These are phyloP conservation scores for Drosophila jambulina DNA, from an alignment of 1,140 invertebrate genomes.

Conservation along the genomic window DNA sequence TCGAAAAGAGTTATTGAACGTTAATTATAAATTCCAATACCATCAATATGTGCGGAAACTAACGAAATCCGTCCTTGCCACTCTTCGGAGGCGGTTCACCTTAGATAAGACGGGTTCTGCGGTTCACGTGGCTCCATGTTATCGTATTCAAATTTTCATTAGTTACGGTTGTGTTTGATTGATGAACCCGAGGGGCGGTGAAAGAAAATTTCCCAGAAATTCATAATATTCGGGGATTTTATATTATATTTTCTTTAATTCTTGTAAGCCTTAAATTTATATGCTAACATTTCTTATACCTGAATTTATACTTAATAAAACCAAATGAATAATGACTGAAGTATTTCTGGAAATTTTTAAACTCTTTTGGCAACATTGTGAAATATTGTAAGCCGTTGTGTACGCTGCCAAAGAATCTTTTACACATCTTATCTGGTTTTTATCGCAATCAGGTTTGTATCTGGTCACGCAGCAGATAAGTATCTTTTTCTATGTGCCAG, in stretches of 20 bases:
- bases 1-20: conserved; percentile 73
- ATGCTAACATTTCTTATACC: too few species aligned
- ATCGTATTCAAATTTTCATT: conserved; percentile 52
- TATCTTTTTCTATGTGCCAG: conserved; percentile 12
- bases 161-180: conserved; percentile 54
- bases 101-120: conserved; percentile 56
- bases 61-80: conserved; percentile 62
- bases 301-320: background rate
- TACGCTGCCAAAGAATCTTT: conserved; percentile 2
- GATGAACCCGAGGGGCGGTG: conserved; percentile 22
- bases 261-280: background rate
- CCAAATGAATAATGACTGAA: background rate
- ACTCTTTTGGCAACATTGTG: conserved; percentile 3
- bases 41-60: conserved; percentile 49
- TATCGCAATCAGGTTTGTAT: conserved; percentile 14
- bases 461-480: conserved; percentile 44
- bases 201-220: conserved; percentile 31
- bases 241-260: background rate
- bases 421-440: conserved; percentile 27
- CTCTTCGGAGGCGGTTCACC: conserved; percentile 53
- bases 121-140: conserved; percentile 54
- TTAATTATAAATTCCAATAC: conserved; percentile 78
- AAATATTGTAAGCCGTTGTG: conserved; percentile 28
- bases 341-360: conserved; percentile 8
- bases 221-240: background rate